phyloP scores from a whole-genome alignment of 1,140 invertebrate genomes.

The Drosophila setifemur region DNA sequence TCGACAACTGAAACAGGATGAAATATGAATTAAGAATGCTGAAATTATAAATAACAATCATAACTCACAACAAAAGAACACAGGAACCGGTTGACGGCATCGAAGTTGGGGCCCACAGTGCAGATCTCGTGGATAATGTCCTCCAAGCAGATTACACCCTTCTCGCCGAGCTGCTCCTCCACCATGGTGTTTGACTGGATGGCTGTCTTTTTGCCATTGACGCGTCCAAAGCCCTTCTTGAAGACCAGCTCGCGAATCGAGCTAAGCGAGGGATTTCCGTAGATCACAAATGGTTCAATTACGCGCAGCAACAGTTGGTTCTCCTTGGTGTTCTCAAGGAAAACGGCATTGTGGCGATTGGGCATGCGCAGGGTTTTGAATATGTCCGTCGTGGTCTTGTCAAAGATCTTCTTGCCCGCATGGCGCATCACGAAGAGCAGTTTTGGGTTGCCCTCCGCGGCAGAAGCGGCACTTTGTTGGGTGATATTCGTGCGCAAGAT shows the following conservation, averaged over 20 bases:
- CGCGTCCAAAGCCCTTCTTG: slow-evolving; percentile 76
- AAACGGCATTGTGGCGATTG: slow-evolving; percentile 69
- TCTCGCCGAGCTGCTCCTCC: slow-evolving; percentile 71
- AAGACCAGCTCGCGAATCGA: slow-evolving; percentile 78
- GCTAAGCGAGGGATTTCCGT: slow-evolving; percentile 66
- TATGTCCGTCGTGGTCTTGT: slow-evolving; percentile 71
- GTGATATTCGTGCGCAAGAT: slow-evolving; percentile 65
- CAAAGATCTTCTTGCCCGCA: slow-evolving; percentile 76
- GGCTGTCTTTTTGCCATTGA: slow-evolving; percentile 71
- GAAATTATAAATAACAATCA: accelerated
- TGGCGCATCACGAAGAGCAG: slow-evolving; percentile 77
- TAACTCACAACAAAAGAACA: slow-evolving; percentile 66
- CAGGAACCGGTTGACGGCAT: slow-evolving; percentile 57
- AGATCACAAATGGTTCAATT: slow-evolving; percentile 79
- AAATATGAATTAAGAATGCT: neutral
- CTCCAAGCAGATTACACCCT: slow-evolving; percentile 79
- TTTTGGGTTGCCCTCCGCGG: slow-evolving; percentile 60
- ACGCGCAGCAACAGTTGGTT: slow-evolving; percentile 73
- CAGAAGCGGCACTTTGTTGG: slow-evolving; percentile 48
- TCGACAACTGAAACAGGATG: slow-evolving; percentile 55
- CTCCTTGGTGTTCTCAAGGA: slow-evolving; percentile 74
- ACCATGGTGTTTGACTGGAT: slow-evolving; percentile 81
- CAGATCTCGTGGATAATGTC: slow-evolving; percentile 82
- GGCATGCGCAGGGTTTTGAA: slow-evolving; percentile 58
- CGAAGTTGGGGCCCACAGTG: slow-evolving; percentile 79